Evolutionary conservation across 2,888 invertebrate species (phyloP).

Genomic region (Mythimna albipuncta): DNA sequence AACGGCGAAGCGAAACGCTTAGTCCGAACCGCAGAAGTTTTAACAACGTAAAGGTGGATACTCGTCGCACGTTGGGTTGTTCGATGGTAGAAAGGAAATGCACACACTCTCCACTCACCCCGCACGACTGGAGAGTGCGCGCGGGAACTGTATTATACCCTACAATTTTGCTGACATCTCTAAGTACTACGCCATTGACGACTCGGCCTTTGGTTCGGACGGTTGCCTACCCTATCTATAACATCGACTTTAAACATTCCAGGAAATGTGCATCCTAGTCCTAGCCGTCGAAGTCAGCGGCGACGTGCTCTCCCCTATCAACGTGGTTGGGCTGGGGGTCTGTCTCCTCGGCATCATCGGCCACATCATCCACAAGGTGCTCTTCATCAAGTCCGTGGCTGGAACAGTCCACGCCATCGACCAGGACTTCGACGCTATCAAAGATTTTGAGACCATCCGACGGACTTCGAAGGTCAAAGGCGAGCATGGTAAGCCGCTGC

Average conservation of each 20-base stretch:
- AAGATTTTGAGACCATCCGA: conserved; percentile 68
- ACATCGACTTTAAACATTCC: conserved; percentile 69
- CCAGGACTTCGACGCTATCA: conserved; percentile 61
- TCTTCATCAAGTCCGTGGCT: conserved; percentile 78
- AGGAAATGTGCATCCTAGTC: conserved; percentile 98
- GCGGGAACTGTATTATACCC: too few relatives aligned
- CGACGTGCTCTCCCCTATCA: conserved; percentile 95
- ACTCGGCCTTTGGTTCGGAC: too few relatives aligned
- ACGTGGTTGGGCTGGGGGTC: conserved; percentile 95
- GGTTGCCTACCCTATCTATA: too few relatives aligned
- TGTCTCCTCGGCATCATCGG: conserved; percentile 97
- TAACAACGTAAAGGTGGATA: too few relatives aligned
- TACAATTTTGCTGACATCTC: too few relatives aligned
- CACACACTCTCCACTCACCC: too few relatives aligned
- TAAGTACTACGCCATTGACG: too few relatives aligned
- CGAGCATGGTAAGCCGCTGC: conserved; percentile 78
- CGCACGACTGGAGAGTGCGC: too few relatives aligned
- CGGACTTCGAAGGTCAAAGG: conserved; percentile 66
- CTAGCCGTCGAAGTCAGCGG: conserved; percentile 97
- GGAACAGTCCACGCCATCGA: conserved; percentile 78
- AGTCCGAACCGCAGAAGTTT: too few relatives aligned
- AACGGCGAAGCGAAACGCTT: too few relatives aligned
- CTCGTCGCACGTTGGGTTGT: too few relatives aligned
- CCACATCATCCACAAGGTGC: conserved; percentile 94
- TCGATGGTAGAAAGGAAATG: too few relatives aligned